phyloP scores from a whole-genome alignment of 2,113 vertebrate genomes.

The Orycteropus afer region DNA sequence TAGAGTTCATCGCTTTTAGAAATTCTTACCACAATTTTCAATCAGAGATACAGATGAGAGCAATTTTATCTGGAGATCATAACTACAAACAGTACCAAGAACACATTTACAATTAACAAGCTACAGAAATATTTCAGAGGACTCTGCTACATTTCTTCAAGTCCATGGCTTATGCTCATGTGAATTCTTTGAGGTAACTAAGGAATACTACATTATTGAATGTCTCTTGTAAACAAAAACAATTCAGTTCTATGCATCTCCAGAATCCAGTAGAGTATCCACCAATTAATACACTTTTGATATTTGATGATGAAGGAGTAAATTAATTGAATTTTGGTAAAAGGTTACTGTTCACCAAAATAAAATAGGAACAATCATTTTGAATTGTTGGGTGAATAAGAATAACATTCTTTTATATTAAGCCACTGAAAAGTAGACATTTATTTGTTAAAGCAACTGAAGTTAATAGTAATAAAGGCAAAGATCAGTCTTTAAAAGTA shows the following conservation, averaged over 20 bases:
- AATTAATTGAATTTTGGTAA: background rate
- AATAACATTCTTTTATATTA: background rate
- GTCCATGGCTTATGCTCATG: background rate
- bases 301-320: background rate
- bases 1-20: background rate
- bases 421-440: background rate
- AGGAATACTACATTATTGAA: background rate
- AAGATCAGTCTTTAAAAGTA: background rate
- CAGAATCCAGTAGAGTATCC: background rate
- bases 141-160: background rate
- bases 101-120: background rate
- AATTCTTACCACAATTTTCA: background rate
- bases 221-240: background rate
- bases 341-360: background rate
- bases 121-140: background rate
- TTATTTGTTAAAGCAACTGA: background rate
- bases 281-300: background rate
- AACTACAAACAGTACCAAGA: background rate
- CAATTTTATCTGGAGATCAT: background rate
- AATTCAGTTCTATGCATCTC: background rate
- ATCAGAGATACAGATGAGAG: background rate
- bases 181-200: background rate
- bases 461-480: background rate
- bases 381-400: background rate
- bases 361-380: background rate